A percentile compares a stretch with the other conserved stretches of the same genome.
These are phyloP conservation scores for Daboia siamensis DNA, from an alignment of 2,113 vertebrate species.

Conservation along the genomic window DNA sequence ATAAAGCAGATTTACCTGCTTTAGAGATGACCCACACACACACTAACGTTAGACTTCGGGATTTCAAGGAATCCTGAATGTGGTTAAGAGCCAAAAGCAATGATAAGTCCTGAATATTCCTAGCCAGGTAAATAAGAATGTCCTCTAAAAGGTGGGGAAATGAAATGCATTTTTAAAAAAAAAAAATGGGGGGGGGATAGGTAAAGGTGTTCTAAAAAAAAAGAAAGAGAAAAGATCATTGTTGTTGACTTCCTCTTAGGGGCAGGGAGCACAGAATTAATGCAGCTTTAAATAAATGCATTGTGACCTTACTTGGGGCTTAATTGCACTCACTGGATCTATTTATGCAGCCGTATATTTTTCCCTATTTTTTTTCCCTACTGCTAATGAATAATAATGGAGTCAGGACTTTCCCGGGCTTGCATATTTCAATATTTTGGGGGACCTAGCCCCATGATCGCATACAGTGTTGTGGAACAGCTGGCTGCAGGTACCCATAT, in stretches of 20 bases:
- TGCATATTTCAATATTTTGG: conserved; percentile 14
- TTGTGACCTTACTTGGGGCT: conserved; percentile 12
- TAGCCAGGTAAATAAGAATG: background rate
- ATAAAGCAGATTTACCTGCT: background rate
- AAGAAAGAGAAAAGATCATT: background rate
- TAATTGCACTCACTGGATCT: conserved; percentile 16
- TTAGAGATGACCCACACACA: background rate
- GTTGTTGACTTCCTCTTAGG: background rate
- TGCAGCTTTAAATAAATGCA: conserved; percentile 29
- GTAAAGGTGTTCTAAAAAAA: background rate
- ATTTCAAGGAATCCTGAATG: background rate
- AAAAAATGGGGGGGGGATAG: background rate
- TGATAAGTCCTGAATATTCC: background rate
- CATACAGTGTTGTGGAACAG: background rate
- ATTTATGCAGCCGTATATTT: conserved; percentile 3
- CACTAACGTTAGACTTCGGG: fast-evolving
- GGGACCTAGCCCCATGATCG: background rate
- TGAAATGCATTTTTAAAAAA: background rate
- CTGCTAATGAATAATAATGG: conserved; percentile 20
- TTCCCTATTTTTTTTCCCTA: background rate
- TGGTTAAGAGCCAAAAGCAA: background rate
- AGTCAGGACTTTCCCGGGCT: conserved; percentile 8
- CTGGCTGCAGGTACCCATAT: conserved; percentile 15
- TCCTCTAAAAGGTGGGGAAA: background rate
- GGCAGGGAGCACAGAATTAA: background rate